Conservation (phyloP, 1,140 invertebrate species). For the Colletes latitarsis region DNA sequence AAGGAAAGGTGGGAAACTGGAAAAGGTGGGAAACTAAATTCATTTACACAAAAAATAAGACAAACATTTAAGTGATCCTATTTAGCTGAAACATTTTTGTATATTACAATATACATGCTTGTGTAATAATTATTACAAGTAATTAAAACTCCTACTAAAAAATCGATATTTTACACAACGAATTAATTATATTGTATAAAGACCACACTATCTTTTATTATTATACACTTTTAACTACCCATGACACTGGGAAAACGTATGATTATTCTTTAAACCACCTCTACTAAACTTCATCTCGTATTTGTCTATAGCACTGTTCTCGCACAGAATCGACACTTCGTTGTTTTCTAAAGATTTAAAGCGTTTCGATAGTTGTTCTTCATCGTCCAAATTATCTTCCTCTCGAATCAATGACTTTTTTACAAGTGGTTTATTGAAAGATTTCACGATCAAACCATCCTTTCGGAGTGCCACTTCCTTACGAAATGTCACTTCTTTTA, state of each 20-base stretch:
- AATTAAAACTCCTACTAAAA: background rate
- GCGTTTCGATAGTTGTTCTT: slow-evolving; percentile 20
- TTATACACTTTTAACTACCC: slow-evolving; percentile 1
- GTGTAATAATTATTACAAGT: background rate
- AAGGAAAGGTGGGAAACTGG: no score
- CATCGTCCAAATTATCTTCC: slow-evolving; percentile 22
- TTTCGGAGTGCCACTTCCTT: slow-evolving; percentile 47
- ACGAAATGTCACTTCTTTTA: slow-evolving; percentile 63
- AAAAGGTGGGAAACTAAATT: no score
- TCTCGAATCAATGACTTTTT: slow-evolving; percentile 2
- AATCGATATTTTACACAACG: no score
- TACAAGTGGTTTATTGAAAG: slow-evolving; percentile 1
- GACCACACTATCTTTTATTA: background rate
- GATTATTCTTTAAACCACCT: background rate
- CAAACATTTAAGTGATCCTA: no score
- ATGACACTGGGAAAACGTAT: slow-evolving; percentile 21
- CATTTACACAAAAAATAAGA: no score
- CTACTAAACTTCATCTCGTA: background rate
- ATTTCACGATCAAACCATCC: slow-evolving; percentile 12
- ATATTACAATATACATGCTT: background rate
- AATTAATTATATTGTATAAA: background rate
- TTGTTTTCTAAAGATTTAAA: slow-evolving; percentile 17
- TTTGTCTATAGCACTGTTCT: background rate
- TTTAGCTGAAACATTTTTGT: no score
- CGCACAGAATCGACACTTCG: slow-evolving; percentile 5